phyloP scores from a whole-genome alignment of 2,888 invertebrate species.

The Cenopis cana region DNA sequence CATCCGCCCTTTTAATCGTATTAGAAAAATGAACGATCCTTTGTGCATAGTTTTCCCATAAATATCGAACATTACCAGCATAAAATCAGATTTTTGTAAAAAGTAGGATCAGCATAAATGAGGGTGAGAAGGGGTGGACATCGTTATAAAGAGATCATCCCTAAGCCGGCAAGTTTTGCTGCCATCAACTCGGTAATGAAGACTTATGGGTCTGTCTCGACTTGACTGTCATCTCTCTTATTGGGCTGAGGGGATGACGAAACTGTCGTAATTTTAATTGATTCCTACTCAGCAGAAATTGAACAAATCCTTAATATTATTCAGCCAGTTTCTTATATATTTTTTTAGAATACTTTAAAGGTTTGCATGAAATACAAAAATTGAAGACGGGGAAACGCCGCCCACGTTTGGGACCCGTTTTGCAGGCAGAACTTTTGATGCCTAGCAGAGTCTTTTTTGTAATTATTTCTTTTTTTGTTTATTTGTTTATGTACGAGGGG shows the following conservation, averaged over 20 bases:
- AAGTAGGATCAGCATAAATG: slow-evolving; percentile 22
- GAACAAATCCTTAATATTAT: background rate
- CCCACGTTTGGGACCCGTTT: too few relatives aligned
- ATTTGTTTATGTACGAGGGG: too few relatives aligned
- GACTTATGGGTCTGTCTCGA: slow-evolving; percentile 78
- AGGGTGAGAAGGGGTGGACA: slow-evolving; percentile 42
- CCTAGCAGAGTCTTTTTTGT: too few relatives aligned
- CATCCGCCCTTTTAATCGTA: too few relatives aligned
- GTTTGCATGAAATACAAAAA: background rate
- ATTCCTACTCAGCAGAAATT: slow-evolving; percentile 22
- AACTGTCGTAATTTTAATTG: slow-evolving; percentile 39
- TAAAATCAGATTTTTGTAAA: slow-evolving; percentile 11
- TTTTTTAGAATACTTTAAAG: background rate
- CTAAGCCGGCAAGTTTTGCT: slow-evolving; percentile 71
- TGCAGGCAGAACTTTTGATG: too few relatives aligned
- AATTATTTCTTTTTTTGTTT: too few relatives aligned
- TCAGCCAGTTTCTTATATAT: background rate
- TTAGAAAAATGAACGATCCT: too few relatives aligned
- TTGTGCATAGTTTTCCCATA: background rate
- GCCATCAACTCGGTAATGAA: slow-evolving; percentile 74
- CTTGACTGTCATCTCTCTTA: slow-evolving; percentile 70
- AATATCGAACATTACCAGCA: background rate
- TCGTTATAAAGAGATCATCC: slow-evolving; percentile 56
- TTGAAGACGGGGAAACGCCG: too few relatives aligned
- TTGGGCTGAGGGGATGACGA: slow-evolving; percentile 50